Conservation (phyloP, 2,797 vertebrate species). For the Tolypeutes matacus region DNA sequence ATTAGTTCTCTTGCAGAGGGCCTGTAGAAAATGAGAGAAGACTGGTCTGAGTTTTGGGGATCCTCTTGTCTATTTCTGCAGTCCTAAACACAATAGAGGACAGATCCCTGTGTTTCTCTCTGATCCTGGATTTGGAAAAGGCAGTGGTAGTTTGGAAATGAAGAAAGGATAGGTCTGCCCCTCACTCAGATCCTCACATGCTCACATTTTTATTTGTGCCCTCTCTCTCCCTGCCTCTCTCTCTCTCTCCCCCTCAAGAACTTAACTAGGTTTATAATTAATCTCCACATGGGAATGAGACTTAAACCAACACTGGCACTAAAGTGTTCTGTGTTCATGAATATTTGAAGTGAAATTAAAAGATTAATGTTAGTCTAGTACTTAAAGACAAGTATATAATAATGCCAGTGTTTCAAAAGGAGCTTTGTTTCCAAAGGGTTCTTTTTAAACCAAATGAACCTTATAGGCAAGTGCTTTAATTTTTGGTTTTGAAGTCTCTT, state of each 20-base stretch:
- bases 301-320: neutral
- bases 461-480: neutral
- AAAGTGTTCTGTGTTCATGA: neutral
- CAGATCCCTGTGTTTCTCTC: neutral
- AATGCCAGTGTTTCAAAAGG: neutral
- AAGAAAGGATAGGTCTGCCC: neutral
- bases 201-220: neutral
- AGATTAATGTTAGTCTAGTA: neutral
- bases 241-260: neutral
- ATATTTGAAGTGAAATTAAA: neutral
- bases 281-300: neutral
- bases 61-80: neutral
- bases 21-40: neutral
- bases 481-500: neutral
- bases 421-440: neutral
- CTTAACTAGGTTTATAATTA: neutral
- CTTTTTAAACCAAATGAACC: neutral
- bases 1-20: neutral
- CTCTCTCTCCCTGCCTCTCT: neutral
- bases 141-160: neutral
- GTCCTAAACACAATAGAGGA: neutral
- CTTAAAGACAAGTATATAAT: neutral
- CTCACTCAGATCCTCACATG: neutral
- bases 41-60: neutral
- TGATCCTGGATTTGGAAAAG: neutral